Conservation (phyloP, 1,140 invertebrate species). For the Rhyacophila brunnea region DNA sequence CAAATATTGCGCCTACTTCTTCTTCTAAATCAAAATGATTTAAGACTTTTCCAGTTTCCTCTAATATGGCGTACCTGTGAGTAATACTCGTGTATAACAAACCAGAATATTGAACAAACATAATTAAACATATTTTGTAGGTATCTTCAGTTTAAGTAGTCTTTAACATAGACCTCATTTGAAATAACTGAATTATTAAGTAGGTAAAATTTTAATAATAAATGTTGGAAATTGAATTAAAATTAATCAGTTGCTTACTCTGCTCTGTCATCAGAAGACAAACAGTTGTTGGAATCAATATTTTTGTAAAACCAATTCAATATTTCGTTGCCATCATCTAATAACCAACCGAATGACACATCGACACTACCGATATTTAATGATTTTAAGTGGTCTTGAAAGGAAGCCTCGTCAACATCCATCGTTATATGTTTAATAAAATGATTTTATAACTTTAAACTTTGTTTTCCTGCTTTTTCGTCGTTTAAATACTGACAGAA, state of each 20-base stretch:
- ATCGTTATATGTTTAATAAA: no score
- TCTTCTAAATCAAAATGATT: neutral
- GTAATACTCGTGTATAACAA: no score
- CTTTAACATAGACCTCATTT: no score
- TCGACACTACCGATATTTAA: slow-evolving; percentile 3
- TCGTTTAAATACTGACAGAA: no score
- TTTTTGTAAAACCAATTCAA: slow-evolving; percentile 15
- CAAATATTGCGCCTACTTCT: slow-evolving; percentile 1
- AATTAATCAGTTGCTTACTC: neutral
- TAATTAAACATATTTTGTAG: no score
- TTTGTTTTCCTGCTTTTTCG: no score
- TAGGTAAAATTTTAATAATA: no score
- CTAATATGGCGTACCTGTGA: slow-evolving; percentile 1
- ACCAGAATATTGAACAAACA: no score
- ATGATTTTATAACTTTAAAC: no score
- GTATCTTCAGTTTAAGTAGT: no score
- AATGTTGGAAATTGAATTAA: no score
- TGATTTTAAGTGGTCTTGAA: neutral
- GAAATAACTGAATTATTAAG: no score
- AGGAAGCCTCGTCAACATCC: slow-evolving; percentile 6
- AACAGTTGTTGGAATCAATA: slow-evolving; percentile 2
- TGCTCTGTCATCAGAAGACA: neutral
- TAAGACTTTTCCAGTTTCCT: slow-evolving; percentile 9
- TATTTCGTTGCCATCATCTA: slow-evolving; percentile 12
- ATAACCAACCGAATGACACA: slow-evolving; percentile 6